Evolutionary conservation across 2,888 invertebrate species (phyloP), one percentile per base, ranked within the genome.

Genomic region (Helleia helle): DNA sequence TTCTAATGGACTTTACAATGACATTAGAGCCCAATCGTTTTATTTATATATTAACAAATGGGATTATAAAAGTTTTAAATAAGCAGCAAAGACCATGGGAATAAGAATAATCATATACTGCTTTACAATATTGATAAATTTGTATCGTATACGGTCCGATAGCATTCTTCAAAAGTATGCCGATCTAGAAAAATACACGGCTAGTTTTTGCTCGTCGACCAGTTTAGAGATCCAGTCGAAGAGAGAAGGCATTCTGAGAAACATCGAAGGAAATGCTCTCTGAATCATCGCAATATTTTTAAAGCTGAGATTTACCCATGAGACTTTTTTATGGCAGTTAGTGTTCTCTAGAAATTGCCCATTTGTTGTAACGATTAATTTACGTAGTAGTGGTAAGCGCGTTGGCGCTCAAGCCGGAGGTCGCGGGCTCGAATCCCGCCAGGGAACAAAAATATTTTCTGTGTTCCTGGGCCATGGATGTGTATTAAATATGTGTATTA

Each of bases 231-330:
- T 34, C 34, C 34, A 22, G 34, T 34, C 7, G 22, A 50, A 44
- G 48, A 46, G 49, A 50, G 49, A 48, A 44, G 36, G 28, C 36
- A 43, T 48, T 50, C 44, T 29, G 41, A 34, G 42, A 44, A 36
- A 40, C 44, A 25, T 24, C 44, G 43, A 50, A 38, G 47, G 37
- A 34, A 41, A 38, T 39, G 41, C 38, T 34, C 18, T 22, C 34
- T 34, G 34, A 34, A 34, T 34, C 34, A 34, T 34, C 18, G 17
- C 12, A 18, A 17, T 34, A 34, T 34, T 34, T 34, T 22, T 22
- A 22, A n/a, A n/a, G n/a, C n/a, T n/a, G n/a, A 2, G 3, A 25
- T 9, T 8, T 2, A 25, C 25, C 25, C 8, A 4, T 3, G 5
- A 9, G 2, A 5, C 8, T 25, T 3, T 13, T 8, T 12, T 15